Evolutionary conservation across 2,888 invertebrate species (phyloP).

Genomic region (Caenorhabditis sp.): DNA sequence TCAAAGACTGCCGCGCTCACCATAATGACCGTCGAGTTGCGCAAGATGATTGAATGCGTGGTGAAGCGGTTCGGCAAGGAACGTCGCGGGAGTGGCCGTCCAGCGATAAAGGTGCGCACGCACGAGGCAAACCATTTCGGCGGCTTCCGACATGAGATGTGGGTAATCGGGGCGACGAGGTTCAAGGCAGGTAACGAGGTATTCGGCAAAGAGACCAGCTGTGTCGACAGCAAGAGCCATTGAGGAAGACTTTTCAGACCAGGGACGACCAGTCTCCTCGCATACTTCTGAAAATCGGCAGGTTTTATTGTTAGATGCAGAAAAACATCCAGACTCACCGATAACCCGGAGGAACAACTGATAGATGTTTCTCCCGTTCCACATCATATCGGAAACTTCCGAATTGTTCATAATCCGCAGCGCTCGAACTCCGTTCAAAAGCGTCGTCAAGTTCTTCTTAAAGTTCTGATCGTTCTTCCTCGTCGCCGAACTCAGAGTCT

Average conservation of each 20-base stretch:
- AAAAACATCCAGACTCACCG: too few relatives aligned
- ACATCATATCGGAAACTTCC: slow-evolving; percentile 25
- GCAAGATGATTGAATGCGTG: slow-evolving; percentile 57
- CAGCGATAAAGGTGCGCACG: slow-evolving; percentile 52
- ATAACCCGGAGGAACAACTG: slow-evolving; percentile 48
- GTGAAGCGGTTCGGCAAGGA: slow-evolving; percentile 55
- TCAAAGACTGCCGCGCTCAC: slow-evolving; percentile 22
- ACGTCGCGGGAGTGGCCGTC: slow-evolving; percentile 48
- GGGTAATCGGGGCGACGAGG: slow-evolving; percentile 18
- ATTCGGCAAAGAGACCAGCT: slow-evolving; percentile 40
- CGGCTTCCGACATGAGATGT: slow-evolving; percentile 23
- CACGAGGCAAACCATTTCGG: slow-evolving; percentile 57
- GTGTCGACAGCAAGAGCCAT: slow-evolving; percentile 56
- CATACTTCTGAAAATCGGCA: slow-evolving; percentile 47
- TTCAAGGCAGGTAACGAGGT: slow-evolving; percentile 38
- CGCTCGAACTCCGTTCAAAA: slow-evolving; percentile 57
- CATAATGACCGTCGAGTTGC: slow-evolving; percentile 44
- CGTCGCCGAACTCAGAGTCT: not conserved
- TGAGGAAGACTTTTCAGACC: slow-evolving; percentile 28
- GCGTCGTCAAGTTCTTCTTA: slow-evolving; percentile 23
- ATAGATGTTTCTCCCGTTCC: slow-evolving; percentile 47
- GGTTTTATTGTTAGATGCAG: too few relatives aligned
- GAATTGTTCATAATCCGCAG: slow-evolving; percentile 54
- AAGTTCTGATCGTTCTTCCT: slow-evolving; percentile 28
- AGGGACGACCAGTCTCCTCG: slow-evolving; percentile 1